phyloP scores from a whole-genome alignment of 2,113 vertebrate genomes.

The Channa argus region DNA sequence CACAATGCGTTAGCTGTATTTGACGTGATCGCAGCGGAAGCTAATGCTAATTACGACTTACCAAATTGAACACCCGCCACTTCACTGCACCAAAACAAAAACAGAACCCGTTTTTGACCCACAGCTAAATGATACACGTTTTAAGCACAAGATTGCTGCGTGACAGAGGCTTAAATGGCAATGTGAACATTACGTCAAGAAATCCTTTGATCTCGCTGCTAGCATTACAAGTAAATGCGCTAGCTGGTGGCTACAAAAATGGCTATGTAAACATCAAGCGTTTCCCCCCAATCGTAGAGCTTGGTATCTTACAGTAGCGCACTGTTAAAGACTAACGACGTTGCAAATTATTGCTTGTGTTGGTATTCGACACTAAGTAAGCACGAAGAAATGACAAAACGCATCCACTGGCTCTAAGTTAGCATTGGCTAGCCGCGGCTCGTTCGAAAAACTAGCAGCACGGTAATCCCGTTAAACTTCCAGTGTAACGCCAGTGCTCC shows the following conservation, averaged over 20 bases:
- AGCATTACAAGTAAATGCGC: constrained; percentile 12
- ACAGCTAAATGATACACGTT: too few relatives aligned
- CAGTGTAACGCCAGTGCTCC: background rate
- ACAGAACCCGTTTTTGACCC: background rate
- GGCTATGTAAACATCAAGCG: constrained; percentile 67
- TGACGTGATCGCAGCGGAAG: background rate
- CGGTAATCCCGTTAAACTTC: constrained; percentile 49
- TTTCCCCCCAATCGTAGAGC: background rate
- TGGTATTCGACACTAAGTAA: background rate
- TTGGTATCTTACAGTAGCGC: too few relatives aligned
- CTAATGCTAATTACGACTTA: constrained; percentile 53
- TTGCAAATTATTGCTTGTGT: rapidly evolving
- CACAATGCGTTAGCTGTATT: background rate
- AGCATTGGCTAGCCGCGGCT: constrained; percentile 42
- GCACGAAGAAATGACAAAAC: background rate
- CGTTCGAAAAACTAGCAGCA: constrained; percentile 42
- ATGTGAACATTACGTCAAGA: background rate
- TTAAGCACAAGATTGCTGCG: background rate
- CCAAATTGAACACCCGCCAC: constrained; percentile 23
- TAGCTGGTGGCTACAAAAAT: constrained; percentile 46
- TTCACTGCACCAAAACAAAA: constrained; percentile 31
- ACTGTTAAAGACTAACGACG: background rate
- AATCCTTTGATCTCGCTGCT: background rate
- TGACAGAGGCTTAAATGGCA: background rate
- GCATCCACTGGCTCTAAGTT: background rate